Evolutionary conservation across 2,113 vertebrate species (phyloP).

Genomic region (Toxotes jaculatrix): DNA sequence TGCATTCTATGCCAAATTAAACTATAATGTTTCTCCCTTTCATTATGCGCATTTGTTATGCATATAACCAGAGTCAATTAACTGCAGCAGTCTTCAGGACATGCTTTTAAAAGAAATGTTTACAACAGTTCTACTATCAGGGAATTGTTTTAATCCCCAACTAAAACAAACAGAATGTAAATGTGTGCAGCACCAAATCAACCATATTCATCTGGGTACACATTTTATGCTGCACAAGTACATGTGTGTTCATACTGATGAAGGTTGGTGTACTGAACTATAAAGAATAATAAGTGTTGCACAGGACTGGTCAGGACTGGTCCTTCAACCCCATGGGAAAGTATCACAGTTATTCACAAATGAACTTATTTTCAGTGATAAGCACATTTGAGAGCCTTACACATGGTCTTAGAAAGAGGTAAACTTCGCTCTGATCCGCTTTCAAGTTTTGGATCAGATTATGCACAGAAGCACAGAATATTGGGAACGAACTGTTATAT

Average conservation of each 20-base stretch:
- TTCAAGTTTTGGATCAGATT: slow-evolving; percentile 63
- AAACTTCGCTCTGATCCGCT: slow-evolving; percentile 53
- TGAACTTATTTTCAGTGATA: slow-evolving; percentile 43
- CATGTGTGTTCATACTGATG: not conserved
- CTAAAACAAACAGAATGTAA: slow-evolving; percentile 3
- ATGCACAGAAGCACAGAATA: slow-evolving; percentile 44
- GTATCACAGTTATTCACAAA: slow-evolving; percentile 59
- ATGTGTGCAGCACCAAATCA: not conserved
- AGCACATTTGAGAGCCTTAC: slow-evolving; percentile 50
- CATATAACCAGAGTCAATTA: slow-evolving; percentile 51
- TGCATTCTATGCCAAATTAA: slow-evolving; percentile 55
- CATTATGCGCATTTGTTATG: slow-evolving; percentile 26
- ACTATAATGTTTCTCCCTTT: slow-evolving; percentile 30
- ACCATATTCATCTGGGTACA: not conserved
- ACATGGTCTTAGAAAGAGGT: slow-evolving; percentile 34
- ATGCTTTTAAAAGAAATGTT: slow-evolving; percentile 5
- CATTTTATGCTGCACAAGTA: not conserved
- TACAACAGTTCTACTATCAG: not conserved
- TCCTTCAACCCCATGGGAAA: slow-evolving; percentile 64
- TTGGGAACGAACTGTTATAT: slow-evolving; percentile 9
- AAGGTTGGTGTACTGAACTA: not conserved
- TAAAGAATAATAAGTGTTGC: not conserved
- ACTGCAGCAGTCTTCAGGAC: slow-evolving; percentile 14
- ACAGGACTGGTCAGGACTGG: not conserved
- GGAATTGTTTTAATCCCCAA: not conserved